Conservation (phyloP, 1,140 invertebrate genomes). For the Tribolium castaneum region DNA sequence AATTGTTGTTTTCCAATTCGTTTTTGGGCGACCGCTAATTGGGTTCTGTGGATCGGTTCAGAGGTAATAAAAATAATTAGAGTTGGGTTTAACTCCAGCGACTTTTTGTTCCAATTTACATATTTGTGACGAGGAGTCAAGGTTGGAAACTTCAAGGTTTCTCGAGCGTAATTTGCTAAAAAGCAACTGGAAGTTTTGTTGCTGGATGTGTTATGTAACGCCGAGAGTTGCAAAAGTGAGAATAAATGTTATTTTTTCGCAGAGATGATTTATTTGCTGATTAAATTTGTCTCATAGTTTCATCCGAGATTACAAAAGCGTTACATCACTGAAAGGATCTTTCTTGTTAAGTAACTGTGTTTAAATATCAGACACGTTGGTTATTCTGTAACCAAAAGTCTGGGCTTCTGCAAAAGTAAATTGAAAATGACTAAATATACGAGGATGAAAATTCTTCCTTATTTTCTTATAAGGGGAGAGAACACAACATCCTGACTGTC, state of each 20-base stretch:
- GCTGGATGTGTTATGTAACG: neutral
- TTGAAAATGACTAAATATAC: no score
- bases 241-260: neutral
- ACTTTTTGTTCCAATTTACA: neutral
- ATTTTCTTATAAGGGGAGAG: no score
- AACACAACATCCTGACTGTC: no score
- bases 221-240: neutral
- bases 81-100: neutral
- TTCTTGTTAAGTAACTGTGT: neutral
- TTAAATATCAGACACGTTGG: neutral
- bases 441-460: no score
- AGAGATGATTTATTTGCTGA: neutral
- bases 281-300: neutral
- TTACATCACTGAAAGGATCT: neutral
- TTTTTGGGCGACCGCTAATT: slow-evolving; percentile 18
- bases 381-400: no score
- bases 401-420: no score
- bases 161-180: neutral
- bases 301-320: neutral
- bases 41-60: neutral
- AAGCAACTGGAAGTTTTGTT: neutral
- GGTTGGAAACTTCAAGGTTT: neutral
- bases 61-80: neutral
- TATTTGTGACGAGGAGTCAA: neutral
- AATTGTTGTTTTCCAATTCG: neutral